These are phyloP conservation scores for Apogon talboti DNA, from an alignment of 2,797 vertebrate species.

Conservation along the genomic window DNA sequence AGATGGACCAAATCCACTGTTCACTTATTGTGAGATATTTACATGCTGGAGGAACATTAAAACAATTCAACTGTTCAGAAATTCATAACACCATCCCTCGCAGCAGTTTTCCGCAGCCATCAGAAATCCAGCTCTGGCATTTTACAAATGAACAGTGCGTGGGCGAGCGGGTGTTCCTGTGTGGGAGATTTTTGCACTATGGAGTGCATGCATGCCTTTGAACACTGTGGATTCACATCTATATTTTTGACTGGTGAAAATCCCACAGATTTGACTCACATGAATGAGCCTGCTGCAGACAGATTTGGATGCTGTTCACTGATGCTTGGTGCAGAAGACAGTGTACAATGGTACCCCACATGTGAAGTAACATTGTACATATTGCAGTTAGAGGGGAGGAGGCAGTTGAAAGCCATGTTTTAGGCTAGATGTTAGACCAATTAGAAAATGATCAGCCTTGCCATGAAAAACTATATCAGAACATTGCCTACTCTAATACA, in stretches of 20 bases:
- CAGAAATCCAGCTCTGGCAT: conserved; percentile 39
- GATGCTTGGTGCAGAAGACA: too few species aligned
- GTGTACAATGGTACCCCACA: conserved; percentile 8
- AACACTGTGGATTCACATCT: conserved; percentile 46
- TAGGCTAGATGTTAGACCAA: background rate
- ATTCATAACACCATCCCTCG: conserved; percentile 49
- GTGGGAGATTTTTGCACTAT: conserved; percentile 47
- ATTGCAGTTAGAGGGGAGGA: conserved; percentile 9
- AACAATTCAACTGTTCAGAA: conserved; percentile 48
- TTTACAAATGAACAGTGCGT: conserved; percentile 42
- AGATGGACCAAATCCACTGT: conserved; percentile 10
- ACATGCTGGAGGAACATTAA: conserved; percentile 40
- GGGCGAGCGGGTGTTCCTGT: conserved; percentile 47
- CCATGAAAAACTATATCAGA: conserved; percentile 1
- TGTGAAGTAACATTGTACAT: conserved; percentile 19
- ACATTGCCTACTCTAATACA: too few species aligned
- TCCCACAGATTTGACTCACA: conserved; percentile 52
- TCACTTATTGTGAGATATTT: conserved; percentile 56
- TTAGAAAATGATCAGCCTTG: conserved; percentile 5
- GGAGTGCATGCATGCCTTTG: conserved; percentile 43
- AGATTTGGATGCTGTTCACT: conserved; percentile 35
- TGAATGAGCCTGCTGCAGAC: conserved; percentile 55
- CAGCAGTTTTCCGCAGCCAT: conserved; percentile 17
- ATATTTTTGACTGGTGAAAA: conserved; percentile 52
- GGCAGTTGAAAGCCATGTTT: background rate